Percentiles rank a stretch among this genome's conserved stretches.
These are phyloP conservation scores for Alligator mississippiensis DNA, from an alignment of 2,113 vertebrate species.

Conservation along the genomic window DNA sequence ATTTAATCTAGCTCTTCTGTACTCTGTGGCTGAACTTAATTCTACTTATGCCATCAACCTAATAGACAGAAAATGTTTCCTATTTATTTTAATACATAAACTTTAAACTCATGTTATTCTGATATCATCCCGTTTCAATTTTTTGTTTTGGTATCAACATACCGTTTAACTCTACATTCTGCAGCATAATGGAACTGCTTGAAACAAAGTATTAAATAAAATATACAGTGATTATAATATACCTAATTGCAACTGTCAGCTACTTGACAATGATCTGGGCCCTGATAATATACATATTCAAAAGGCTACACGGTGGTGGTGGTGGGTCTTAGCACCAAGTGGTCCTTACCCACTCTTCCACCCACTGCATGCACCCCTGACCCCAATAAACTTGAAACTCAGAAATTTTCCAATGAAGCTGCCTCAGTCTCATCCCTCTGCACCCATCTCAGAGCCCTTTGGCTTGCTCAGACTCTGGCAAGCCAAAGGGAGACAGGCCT, in stretches of 20 bases:
- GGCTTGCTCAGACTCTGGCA: no score
- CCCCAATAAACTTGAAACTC: no score
- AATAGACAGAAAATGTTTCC: constrained; percentile 52
- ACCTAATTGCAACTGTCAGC: not conserved
- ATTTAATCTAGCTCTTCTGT: constrained; percentile 68
- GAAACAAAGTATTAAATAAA: constrained; percentile 4
- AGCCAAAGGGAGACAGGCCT: no score
- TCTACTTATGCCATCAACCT: constrained; percentile 59
- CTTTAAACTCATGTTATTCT: constrained; percentile 55
- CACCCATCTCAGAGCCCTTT: no score
- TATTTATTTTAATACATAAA: constrained; percentile 62
- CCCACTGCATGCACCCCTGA: no score
- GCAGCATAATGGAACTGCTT: constrained; percentile 12
- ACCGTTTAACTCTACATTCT: constrained; percentile 14
- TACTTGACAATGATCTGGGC: not conserved
- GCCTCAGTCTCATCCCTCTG: no score
- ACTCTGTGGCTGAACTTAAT: constrained; percentile 58
- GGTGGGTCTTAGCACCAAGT: no score
- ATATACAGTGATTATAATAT: not conserved
- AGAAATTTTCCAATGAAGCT: no score
- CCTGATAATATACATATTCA: not conserved
- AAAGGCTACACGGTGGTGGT: no score
- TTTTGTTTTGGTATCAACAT: constrained; percentile 41
- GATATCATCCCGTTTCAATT: constrained; percentile 55
- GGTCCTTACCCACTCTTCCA: no score